phyloP scores from a whole-genome alignment of 2,797 vertebrate genomes.

The Macrochelys suwanniensis region DNA sequence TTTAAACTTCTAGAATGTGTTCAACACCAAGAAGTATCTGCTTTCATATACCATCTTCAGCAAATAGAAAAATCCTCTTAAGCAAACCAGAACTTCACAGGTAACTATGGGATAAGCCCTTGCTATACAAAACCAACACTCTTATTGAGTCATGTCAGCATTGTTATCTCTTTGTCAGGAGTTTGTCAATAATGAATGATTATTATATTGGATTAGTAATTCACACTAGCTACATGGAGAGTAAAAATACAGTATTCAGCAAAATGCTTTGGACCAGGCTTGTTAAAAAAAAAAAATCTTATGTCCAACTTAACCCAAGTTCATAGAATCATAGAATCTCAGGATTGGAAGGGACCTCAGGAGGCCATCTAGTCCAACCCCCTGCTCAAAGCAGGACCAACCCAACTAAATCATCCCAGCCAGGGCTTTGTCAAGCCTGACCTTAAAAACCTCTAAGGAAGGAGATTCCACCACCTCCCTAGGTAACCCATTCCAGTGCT shows the following conservation, averaged over 20 bases:
- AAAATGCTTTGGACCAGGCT: neutral
- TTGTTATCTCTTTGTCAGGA: slow-evolving; percentile 50
- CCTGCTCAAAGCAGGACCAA: too few relatives aligned
- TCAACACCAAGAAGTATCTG: neutral
- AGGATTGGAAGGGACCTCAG: too few relatives aligned
- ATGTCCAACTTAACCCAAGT: neutral
- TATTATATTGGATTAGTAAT: neutral
- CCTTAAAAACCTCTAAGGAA: too few relatives aligned
- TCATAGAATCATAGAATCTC: too few relatives aligned
- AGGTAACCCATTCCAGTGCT: too few relatives aligned
- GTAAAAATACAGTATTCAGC: slow-evolving; percentile 4
- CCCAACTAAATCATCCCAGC: too few relatives aligned
- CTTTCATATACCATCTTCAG: neutral
- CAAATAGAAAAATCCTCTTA: neutral
- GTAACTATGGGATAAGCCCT: neutral
- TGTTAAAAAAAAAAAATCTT: neutral
- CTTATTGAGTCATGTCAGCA: neutral
- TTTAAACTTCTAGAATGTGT: slow-evolving; percentile 1
- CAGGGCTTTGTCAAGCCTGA: too few relatives aligned
- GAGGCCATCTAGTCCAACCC: too few relatives aligned
- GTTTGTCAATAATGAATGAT: slow-evolving; percentile 48
- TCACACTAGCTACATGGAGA: slow-evolving; percentile 21
- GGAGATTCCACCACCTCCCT: too few relatives aligned
- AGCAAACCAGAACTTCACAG: neutral
- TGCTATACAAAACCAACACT: neutral